A percentile compares a stretch with the other conserved stretches of the same genome.
phyloP scores from a whole-genome alignment of 2,797 vertebrate genomes.

The Sebastes steindachneri region DNA sequence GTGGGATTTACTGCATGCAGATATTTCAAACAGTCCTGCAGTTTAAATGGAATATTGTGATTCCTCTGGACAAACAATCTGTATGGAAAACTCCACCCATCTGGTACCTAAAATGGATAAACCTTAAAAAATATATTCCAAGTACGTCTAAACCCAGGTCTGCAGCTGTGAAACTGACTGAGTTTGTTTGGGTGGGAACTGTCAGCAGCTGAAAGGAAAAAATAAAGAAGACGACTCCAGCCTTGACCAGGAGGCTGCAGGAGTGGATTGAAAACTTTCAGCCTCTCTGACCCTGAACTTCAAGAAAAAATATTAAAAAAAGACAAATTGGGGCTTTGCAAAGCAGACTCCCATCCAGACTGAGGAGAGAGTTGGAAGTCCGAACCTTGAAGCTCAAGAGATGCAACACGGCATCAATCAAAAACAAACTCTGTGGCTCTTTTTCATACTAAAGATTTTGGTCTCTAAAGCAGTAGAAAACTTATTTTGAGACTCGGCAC shows the following conservation, averaged over 20 bases:
- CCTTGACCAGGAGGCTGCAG: constrained; percentile 1
- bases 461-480: constrained; percentile 24
- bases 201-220: not conserved
- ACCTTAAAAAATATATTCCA: not conserved
- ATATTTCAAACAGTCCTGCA: not conserved
- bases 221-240: not conserved
- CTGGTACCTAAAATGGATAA: not conserved
- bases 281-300: constrained; percentile 25
- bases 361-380: not conserved
- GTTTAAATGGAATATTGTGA: not conserved
- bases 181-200: constrained; percentile 7
- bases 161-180: constrained; percentile 41
- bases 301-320: not conserved
- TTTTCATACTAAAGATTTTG: constrained; percentile 48
- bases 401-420: not conserved
- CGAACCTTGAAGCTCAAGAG: not conserved
- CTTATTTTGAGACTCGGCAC: constrained; percentile 26
- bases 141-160: constrained; percentile 41
- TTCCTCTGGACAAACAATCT: not conserved
- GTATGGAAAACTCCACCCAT: not conserved
- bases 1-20: not conserved
- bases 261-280: not conserved
- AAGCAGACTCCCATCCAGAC: not conserved
- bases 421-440: constrained; percentile 11
- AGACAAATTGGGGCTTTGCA: not conserved